These are phyloP conservation scores for Uloborus plumipes DNA, from an alignment of 2,888 invertebrate species.

Conservation along the genomic window DNA sequence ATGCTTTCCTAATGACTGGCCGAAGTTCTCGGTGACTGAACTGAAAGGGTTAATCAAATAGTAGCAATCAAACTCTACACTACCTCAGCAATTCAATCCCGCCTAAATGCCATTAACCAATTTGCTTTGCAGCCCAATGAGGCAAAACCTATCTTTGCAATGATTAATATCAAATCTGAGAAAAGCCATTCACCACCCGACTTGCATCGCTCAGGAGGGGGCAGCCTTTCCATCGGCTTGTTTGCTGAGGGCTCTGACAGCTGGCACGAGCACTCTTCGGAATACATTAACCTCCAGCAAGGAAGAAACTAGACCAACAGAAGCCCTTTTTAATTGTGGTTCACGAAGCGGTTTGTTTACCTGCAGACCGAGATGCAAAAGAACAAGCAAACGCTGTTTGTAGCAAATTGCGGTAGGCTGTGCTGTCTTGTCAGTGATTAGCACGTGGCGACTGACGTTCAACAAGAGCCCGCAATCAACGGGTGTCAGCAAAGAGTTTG, in stretches of 20 bases:
- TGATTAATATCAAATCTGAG: no score
- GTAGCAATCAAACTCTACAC: no score
- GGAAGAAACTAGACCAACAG: constrained; percentile 7
- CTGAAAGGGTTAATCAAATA: no score
- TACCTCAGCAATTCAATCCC: no score
- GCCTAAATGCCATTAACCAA: no score
- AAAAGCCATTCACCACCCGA: no score
- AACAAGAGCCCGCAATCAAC: constrained; percentile 52
- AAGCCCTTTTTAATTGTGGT: constrained; percentile 41
- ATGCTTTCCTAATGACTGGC: no score
- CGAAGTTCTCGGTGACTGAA: no score
- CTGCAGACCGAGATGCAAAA: constrained; percentile 10
- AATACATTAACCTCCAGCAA: constrained; percentile 27
- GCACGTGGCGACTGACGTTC: constrained; percentile 35
- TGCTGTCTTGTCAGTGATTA: constrained; percentile 42
- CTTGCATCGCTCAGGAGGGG: no score
- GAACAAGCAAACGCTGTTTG: constrained; percentile 36
- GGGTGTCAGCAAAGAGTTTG: constrained; percentile 49
- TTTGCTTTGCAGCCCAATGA: no score
- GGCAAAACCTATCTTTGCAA: no score
- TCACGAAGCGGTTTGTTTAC: constrained; percentile 32
- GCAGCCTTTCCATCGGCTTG: no score
- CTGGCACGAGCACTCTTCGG: constrained; percentile 38
- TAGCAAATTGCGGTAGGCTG: constrained; percentile 28
- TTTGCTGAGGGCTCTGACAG: constrained; percentile 26